Conservation (phyloP, 2,888 invertebrate genomes). For the Drosophila tanythrix region DNA sequence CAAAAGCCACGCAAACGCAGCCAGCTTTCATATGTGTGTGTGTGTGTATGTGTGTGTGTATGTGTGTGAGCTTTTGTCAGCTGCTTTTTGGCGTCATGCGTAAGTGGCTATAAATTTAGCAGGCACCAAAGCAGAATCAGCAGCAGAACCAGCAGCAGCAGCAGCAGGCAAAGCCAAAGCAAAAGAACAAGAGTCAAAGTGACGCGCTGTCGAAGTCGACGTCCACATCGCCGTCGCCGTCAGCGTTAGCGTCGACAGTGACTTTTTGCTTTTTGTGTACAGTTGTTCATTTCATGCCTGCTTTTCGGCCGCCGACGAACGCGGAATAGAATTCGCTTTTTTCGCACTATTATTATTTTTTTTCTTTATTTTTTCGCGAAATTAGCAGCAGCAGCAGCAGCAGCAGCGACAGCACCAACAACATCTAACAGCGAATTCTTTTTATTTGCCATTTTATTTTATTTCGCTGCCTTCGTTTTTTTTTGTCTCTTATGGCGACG, state of each 20-base stretch:
- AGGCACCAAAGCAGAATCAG: constrained; percentile 35
- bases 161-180: constrained; percentile 5
- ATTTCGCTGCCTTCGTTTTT: constrained; percentile 19
- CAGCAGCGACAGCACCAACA: constrained; percentile 16
- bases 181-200: constrained; percentile 39
- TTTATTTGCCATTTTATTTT: constrained; percentile 53
- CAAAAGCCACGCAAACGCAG: constrained; percentile 38
- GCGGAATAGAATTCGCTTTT: constrained; percentile 58
- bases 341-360: constrained; percentile 13
- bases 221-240: neutral
- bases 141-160: constrained; percentile 4
- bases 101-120: constrained; percentile 67
- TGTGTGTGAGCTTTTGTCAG: constrained; percentile 58
- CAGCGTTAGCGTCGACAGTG: constrained; percentile 42
- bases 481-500: constrained; percentile 54
- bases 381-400: constrained; percentile 44
- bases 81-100: constrained; percentile 63
- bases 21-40: constrained; percentile 35
- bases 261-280: constrained; percentile 68
- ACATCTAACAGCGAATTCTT: constrained; percentile 44
- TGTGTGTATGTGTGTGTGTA: constrained; percentile 23
- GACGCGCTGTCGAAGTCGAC: constrained; percentile 1
- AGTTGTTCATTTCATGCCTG: constrained; percentile 65
- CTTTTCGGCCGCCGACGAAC: constrained; percentile 35
- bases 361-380: constrained; percentile 51